phyloP scores from a whole-genome alignment of 2,888 invertebrate genomes.

The Phyto melanocephala region DNA sequence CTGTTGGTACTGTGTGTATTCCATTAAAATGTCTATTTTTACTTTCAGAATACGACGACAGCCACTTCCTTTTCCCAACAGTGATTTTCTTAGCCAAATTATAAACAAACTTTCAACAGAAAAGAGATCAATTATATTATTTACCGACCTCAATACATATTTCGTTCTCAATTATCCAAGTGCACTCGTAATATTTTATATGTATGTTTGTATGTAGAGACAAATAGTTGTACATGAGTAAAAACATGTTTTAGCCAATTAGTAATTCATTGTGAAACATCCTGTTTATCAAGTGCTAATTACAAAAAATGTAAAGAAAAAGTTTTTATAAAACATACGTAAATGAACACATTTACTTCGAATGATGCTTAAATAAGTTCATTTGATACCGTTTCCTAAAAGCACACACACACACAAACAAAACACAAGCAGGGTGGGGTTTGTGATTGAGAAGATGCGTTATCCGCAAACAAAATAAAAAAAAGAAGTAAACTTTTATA shows the following conservation, averaged over 20 bases:
- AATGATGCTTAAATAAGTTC: neutral
- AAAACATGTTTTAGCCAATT: constrained; percentile 42
- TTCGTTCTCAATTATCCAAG: neutral
- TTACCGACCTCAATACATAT: neutral
- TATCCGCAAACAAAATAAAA: neutral
- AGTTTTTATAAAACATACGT: constrained; percentile 7
- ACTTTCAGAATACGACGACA: no score
- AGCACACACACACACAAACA: neutral
- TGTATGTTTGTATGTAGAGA: neutral
- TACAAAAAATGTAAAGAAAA: constrained; percentile 23
- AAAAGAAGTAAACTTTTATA: constrained; percentile 9
- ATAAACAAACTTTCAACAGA: neutral
- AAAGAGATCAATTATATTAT: neutral
- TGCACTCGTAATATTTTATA: neutral
- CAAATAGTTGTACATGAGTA: neutral
- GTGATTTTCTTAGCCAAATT: neutral
- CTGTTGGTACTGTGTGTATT: no score
- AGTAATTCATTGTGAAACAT: constrained; percentile 47
- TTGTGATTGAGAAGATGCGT: neutral
- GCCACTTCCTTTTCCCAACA: neutral
- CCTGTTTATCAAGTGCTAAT: constrained; percentile 54
- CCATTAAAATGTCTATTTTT: no score
- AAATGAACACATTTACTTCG: constrained; percentile 20
- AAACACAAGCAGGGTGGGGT: neutral
- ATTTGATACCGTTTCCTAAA: neutral